A percentile compares a stretch with the other conserved stretches of the same genome.
phyloP scores from a whole-genome alignment of 2,113 vertebrate genomes.

The Garra rufa region DNA sequence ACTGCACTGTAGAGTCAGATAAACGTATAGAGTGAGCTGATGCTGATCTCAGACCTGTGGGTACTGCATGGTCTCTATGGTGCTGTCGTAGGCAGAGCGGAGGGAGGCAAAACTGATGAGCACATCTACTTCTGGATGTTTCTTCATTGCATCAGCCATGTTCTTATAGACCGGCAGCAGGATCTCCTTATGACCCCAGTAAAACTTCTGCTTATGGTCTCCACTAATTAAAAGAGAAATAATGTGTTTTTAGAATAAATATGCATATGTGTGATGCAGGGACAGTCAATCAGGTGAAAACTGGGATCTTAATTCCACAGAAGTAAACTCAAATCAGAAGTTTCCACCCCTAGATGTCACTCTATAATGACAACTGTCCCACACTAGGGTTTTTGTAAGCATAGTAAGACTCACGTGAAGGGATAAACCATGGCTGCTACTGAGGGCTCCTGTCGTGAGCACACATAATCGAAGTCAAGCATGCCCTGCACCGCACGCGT shows the following conservation, averaged over 20 bases:
- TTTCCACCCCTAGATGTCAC: not conserved
- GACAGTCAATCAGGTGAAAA: not conserved
- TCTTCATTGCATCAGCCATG: constrained; percentile 97
- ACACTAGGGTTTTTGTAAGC: not conserved
- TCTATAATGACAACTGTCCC: not conserved
- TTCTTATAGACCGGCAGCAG: constrained; percentile 97
- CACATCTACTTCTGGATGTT: constrained; percentile 95
- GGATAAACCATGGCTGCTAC: constrained; percentile 98
- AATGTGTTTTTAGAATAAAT: not conserved
- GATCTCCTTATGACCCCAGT: constrained; percentile 99
- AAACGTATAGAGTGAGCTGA: not conserved
- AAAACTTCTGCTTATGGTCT: constrained; percentile 99
- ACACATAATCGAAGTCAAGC: constrained; percentile 97
- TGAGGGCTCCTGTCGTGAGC: constrained; percentile 90
- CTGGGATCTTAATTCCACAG: not conserved
- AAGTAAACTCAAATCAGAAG: not conserved
- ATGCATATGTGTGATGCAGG: not conserved
- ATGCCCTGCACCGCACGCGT: constrained; percentile 96
- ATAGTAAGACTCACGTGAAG: constrained; percentile 87
- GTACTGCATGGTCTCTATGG: constrained; percentile 92
- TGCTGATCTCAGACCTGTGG: constrained; percentile 79
- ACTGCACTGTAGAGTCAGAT: constrained; percentile 53
- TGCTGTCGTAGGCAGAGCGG: constrained; percentile 97
- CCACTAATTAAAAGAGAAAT: constrained; percentile 74
- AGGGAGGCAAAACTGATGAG: constrained; percentile 96